Conservation (phyloP, 2,797 vertebrate species). For the Spinibarbus caldwelli region DNA sequence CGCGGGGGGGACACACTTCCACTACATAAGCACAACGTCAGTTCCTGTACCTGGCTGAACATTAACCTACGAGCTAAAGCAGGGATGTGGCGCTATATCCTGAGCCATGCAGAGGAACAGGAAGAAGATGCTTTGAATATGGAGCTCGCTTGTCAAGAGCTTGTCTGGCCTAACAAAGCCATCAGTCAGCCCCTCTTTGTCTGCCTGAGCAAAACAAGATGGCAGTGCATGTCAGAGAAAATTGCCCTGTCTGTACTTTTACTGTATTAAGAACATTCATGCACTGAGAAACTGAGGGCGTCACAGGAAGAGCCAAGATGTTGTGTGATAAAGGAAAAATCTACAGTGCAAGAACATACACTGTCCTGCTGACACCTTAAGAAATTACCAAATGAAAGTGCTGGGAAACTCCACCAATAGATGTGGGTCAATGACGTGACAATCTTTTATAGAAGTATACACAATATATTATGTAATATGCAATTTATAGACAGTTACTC, state of each 20-base stretch:
- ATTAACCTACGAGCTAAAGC: slow-evolving; percentile 84
- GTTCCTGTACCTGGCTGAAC: slow-evolving; percentile 85
- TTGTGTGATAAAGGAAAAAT: slow-evolving; percentile 56
- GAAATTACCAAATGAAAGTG: slow-evolving; percentile 57
- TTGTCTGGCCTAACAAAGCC: slow-evolving; percentile 69
- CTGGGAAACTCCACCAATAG: not conserved
- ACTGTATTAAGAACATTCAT: slow-evolving; percentile 68
- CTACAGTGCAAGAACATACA: slow-evolving; percentile 34
- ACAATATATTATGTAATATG: not conserved
- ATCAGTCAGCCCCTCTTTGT: slow-evolving; percentile 84
- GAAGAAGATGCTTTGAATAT: slow-evolving; percentile 48
- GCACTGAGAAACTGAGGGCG: slow-evolving; percentile 59
- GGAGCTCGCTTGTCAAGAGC: slow-evolving; percentile 25
- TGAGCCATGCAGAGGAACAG: slow-evolving; percentile 80
- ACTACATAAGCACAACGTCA: slow-evolving; percentile 72
- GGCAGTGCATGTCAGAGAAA: slow-evolving; percentile 78
- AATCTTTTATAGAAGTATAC: not conserved
- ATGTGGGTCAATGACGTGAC: not conserved
- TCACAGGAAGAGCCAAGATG: slow-evolving; percentile 57
- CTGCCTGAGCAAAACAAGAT: slow-evolving; percentile 78
- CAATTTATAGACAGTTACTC: not conserved
- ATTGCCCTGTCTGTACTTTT: slow-evolving; percentile 81
- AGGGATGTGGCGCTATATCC: slow-evolving; percentile 76
- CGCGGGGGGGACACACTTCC: slow-evolving; percentile 60
- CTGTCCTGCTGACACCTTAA: slow-evolving; percentile 52